phyloP scores from a whole-genome alignment of 2,888 invertebrate genomes.

The Syritta pipiens region DNA sequence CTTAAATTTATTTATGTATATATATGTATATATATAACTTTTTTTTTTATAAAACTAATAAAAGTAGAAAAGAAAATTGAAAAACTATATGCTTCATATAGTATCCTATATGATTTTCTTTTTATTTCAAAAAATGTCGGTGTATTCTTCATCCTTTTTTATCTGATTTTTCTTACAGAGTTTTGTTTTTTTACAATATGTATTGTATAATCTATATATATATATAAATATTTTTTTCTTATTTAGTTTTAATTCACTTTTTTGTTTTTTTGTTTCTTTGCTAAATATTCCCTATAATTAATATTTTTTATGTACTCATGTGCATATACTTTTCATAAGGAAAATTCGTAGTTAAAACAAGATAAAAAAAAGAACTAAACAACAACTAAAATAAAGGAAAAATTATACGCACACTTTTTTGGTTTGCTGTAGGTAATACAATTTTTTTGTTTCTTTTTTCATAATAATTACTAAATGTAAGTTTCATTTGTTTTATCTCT shows the following conservation, averaged over 20 bases:
- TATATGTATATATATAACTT: slow-evolving; percentile 70
- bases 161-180: slow-evolving; percentile 67
- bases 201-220: slow-evolving; percentile 73
- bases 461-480: slow-evolving; percentile 58
- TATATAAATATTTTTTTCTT: slow-evolving; percentile 73
- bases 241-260: slow-evolving; percentile 75
- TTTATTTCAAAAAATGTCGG: slow-evolving; percentile 72
- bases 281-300: slow-evolving; percentile 72
- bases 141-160: slow-evolving; percentile 77
- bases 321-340: slow-evolving; percentile 70
- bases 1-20: slow-evolving; percentile 72
- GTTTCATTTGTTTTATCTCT: slow-evolving; percentile 52
- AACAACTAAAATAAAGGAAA: slow-evolving; percentile 46
- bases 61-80: slow-evolving; percentile 54
- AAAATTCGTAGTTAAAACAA: no score
- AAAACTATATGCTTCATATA: slow-evolving; percentile 61
- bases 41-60: slow-evolving; percentile 73
- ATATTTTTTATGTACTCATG: slow-evolving; percentile 66
- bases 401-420: slow-evolving; percentile 48
- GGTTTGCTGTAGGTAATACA: slow-evolving; percentile 50
- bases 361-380: no score
- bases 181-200: slow-evolving; percentile 68
- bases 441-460: slow-evolving; percentile 46
- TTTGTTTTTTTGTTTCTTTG: slow-evolving; percentile 56
- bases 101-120: slow-evolving; percentile 55